phyloP scores from a whole-genome alignment of 2,888 invertebrate genomes.

The Lithophane leautieri region DNA sequence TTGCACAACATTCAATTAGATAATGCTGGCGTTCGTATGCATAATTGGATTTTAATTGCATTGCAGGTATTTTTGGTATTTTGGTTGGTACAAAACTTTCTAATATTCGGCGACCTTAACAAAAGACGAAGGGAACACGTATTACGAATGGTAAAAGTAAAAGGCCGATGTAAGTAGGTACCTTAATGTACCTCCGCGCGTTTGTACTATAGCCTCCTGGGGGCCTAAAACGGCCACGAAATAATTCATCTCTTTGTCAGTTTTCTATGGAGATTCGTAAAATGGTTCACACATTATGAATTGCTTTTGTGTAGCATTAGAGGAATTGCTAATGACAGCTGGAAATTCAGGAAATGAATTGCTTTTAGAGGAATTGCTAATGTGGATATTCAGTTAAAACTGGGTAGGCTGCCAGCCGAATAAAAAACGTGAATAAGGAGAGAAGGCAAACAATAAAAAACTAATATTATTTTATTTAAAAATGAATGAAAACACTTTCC shows the following conservation, averaged over 20 bases:
- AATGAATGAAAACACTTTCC: background rate
- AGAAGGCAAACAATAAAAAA: background rate
- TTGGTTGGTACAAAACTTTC: conserved; percentile 13
- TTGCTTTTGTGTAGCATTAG: no score
- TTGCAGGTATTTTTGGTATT: background rate
- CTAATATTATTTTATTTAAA: background rate
- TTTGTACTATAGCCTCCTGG: no score
- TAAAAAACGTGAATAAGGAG: background rate
- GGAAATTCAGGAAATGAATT: no score
- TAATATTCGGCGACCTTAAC: conserved; percentile 7
- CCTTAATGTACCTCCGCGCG: background rate
- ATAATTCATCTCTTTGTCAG: no score
- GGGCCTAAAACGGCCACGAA: no score
- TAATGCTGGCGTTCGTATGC: conserved; percentile 14
- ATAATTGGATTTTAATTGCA: conserved; percentile 46
- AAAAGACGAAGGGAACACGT: conserved; percentile 1
- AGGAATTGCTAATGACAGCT: no score
- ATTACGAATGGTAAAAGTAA: background rate
- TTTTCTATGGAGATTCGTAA: no score
- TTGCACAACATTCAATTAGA: conserved; percentile 25
- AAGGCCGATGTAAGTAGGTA: background rate
- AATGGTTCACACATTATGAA: no score
- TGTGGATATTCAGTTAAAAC: background rate
- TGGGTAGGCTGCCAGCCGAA: background rate
- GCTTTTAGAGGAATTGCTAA: no score